Conservation (phyloP, 1,140 invertebrate species). For the Venustaconcha ellipsiformis region DNA sequence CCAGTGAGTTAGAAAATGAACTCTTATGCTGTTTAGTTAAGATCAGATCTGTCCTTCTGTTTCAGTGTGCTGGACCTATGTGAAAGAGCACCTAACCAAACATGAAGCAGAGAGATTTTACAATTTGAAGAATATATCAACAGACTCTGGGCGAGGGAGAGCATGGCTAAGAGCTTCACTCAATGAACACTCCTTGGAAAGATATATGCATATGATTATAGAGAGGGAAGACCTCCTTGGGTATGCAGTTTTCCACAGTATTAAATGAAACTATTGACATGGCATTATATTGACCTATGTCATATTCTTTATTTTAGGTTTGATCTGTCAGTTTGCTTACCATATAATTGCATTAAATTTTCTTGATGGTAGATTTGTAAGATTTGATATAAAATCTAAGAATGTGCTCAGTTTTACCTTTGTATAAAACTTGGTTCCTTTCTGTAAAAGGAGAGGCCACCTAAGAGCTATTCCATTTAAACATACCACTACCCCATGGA, state of each 20-base stretch:
- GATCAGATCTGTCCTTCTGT: conserved; percentile 22
- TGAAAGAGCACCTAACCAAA: conserved; percentile 78
- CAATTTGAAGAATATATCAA: conserved; percentile 83
- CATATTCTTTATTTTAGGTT: too few relatives aligned
- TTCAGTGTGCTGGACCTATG: conserved; percentile 68
- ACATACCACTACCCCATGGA: too few relatives aligned
- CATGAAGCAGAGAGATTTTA: conserved; percentile 89
- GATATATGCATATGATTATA: conserved; percentile 83
- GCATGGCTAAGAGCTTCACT: conserved; percentile 88
- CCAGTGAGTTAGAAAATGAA: background rate
- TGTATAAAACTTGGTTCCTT: too few relatives aligned
- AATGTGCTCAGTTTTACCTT: too few relatives aligned
- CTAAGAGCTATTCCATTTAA: too few relatives aligned
- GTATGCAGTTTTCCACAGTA: conserved; percentile 33
- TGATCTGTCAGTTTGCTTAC: too few relatives aligned
- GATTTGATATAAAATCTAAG: too few relatives aligned
- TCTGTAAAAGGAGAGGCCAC: too few relatives aligned
- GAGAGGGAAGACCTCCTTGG: conserved; percentile 75
- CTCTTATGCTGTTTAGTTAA: background rate
- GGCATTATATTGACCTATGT: too few relatives aligned
- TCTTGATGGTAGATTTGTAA: too few relatives aligned
- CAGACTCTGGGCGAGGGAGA: conserved; percentile 82
- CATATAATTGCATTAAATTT: too few relatives aligned
- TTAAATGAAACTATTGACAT: too few relatives aligned
- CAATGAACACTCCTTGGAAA: conserved; percentile 90